phyloP scores from a whole-genome alignment of 2,113 vertebrate species.

The Chascanopsetta lugubris region DNA sequence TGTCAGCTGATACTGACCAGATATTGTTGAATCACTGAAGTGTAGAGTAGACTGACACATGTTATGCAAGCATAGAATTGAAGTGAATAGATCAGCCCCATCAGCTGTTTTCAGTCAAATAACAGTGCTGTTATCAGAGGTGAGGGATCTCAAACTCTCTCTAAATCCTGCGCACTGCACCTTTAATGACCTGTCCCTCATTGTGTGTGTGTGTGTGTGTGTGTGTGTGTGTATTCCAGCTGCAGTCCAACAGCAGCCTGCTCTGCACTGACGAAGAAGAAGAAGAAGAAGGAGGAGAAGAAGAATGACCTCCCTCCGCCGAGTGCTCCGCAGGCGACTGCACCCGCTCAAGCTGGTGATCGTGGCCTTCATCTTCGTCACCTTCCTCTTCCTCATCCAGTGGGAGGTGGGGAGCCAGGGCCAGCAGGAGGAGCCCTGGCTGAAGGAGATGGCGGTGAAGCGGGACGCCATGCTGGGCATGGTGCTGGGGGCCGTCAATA shows the following conservation, averaged over 20 bases:
- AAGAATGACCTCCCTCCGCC: conserved; percentile 86
- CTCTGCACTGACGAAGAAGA: conserved; percentile 72
- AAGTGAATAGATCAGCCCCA: too few species aligned
- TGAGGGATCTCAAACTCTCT: too few species aligned
- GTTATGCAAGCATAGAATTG: too few species aligned
- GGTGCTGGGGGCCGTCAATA: conserved; percentile 93
- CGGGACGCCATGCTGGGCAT: conserved; percentile 89
- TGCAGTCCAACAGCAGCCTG: conserved; percentile 39
- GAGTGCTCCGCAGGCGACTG: conserved; percentile 83
- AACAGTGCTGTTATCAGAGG: too few species aligned
- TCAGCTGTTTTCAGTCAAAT: too few species aligned
- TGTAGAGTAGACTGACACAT: too few species aligned
- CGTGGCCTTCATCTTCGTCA: conserved; percentile 88
- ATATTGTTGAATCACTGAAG: too few species aligned
- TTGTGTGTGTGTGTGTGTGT: too few species aligned
- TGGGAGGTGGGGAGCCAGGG: conserved; percentile 90
- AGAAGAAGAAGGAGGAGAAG: too few species aligned
- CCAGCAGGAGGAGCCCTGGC: conserved; percentile 86
- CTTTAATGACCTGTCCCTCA: too few species aligned
- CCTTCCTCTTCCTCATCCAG: conserved; percentile 94
- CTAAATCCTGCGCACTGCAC: too few species aligned
- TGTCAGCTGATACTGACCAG: too few species aligned
- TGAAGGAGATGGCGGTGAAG: conserved; percentile 84
- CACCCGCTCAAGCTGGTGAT: conserved; percentile 87
- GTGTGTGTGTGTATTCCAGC: conserved; percentile 50